Base-by-base conservation (phyloP, 2,797 vertebrate genomes). In the Sciurus carolinensis region DNA sequence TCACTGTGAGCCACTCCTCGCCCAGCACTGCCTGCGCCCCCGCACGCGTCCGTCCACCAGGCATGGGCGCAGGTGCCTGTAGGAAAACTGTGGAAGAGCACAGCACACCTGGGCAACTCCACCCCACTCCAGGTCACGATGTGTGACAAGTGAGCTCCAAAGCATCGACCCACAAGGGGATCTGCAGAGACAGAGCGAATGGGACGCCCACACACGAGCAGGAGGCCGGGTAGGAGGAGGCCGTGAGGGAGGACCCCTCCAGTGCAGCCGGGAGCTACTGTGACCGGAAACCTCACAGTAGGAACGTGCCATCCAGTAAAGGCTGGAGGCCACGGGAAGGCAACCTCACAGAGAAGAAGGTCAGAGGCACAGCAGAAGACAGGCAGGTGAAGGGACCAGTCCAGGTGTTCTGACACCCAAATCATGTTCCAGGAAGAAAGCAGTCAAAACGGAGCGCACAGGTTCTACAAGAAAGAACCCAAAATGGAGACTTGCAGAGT, bases 31-130 rank as follows among this genome's bases (percentile, higher is more conserved):
- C 7, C 4, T 20, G 42, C 6, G 67, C 22, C n/a, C 14, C 50
- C 11, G 30, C 22, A 26, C 0, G 1, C 12, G 77, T 20, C 33
- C 18, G 7, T 3, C 33, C 26, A 18, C 7, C 44, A 39, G 28
- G 11, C 11, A 17, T 1, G 1, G 85, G 14, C 9, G 17, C 17
- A 10, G 0, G 0, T 7, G 10, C 7, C 5, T 1, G 42, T 0
- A 4, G 57, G 26, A 50, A n/a, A 10, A 17, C 13, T 44, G 47
- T 59, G 52, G 66, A 57, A 9, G 62, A 54, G 42, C 14, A 36
- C 30, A 4, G 12, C 33, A 26, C n/a, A 13, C 66, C 73, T 28
- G 44, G 57, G 8, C 42, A 18, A 22, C 24, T 2, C 12, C 12
- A 50, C 20, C 22, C 17, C 52, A 18, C 20, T 52, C 50, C 52